Evolutionary conservation across 1,140 invertebrate genomes (phyloP), one percentile per base, ranked within the genome.

Genomic region (Heliconius hermathena): DNA sequence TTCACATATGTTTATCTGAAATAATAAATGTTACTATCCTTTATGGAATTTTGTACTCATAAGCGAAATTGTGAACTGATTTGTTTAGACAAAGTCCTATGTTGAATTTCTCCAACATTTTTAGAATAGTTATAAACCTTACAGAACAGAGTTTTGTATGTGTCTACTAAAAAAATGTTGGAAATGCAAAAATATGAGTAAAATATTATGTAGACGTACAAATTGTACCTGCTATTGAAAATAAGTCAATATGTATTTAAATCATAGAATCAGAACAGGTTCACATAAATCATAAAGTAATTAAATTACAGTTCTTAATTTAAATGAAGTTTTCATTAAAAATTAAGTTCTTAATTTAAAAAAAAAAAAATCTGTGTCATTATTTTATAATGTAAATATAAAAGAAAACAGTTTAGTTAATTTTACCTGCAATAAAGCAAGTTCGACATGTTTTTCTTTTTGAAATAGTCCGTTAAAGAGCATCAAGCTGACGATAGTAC

Each of bases 401-500:
- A 33, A 71, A 26, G 57, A 60, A 60, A 36, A 22, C n/a, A 9
- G n/a, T 60, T 26, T 3, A 9, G n/a, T 22, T 3, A 9, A 22
- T 60, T 41, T 73, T 83, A 97, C 96, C 86, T 97, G 95, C n/a
- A 96, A 90, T 41, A 97, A 94, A 22, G 95, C 95, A 80, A 95
- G 91, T 71, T 95, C 91, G n/a, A 95, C 86, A 86, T 96, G 96
- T 33, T 97, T 93, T 22, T 95, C 89, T 16, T 96, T 94, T 80
- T 97, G 95, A 81, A 97, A 96, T 1, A 97, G 95, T 18, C 97
- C 96, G 86, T 97, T 97, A 90, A 97, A 97, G 3, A 97, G 94
- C 84, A 97, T 97, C 13, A 97, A 95, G 71, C 96, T 96, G 81
- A 97, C 97, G 76, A 97, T 96, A 16, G 96, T 97, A 26, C 97